phyloP scores from a whole-genome alignment of 2,797 vertebrate genomes.

The Pangasius djambal region DNA sequence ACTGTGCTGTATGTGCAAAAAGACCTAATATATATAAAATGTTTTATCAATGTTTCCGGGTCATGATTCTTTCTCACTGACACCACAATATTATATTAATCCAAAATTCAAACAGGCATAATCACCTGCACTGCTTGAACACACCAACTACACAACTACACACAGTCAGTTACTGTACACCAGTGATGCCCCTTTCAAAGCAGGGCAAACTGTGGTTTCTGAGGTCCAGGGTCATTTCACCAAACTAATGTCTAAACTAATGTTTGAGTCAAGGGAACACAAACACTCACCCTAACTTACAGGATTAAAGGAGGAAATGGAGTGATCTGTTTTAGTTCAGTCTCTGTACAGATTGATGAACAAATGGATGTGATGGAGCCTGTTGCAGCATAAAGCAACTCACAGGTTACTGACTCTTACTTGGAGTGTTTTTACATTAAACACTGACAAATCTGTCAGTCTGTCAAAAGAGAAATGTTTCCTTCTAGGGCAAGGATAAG shows the following conservation, averaged over 20 bases:
- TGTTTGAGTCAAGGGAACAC: not conserved
- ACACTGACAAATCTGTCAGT: conserved; percentile 1
- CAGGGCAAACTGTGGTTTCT: not conserved
- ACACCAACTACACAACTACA: conserved; percentile 3
- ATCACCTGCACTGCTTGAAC: not conserved
- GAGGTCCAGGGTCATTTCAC: not conserved
- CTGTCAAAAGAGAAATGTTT: not conserved
- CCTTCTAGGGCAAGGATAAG: not conserved
- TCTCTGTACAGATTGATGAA: not conserved
- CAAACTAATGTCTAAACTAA: not conserved
- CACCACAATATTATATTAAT: not conserved
- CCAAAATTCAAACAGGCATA: not conserved
- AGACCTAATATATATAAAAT: not conserved
- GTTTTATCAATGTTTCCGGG: not conserved
- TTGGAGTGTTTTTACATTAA: not conserved
- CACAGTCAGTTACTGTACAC: not conserved
- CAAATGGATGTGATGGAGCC: not conserved
- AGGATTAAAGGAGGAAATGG: not conserved
- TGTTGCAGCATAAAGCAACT: conserved; percentile 3
- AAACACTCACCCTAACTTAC: not conserved
- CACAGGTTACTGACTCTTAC: not conserved
- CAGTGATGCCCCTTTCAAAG: not conserved
- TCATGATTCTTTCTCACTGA: not conserved
- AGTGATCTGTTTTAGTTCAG: not conserved
- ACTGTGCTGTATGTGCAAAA: not conserved